Base-by-base conservation (phyloP, 2,113 vertebrate species). In the Cryptomyrus ogoouensis region DNA sequence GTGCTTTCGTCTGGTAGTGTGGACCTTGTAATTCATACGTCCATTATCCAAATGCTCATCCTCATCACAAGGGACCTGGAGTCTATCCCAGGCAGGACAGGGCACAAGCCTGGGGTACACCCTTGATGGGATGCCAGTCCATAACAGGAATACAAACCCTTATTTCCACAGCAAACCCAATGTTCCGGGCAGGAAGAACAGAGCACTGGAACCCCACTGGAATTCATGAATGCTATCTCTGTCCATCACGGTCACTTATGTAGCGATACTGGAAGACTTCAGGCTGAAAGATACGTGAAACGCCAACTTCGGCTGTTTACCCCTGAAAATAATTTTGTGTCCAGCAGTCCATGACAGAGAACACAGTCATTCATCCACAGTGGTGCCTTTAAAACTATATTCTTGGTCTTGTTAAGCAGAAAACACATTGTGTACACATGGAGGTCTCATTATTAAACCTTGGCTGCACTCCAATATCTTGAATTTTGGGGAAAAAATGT, bases 111-210 rank as follows among this genome's bases (percentile, higher is more conserved):
- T 15, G 31, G 74, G 74, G 15, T 19, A 1, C 35, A 80, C 15
- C 62, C 4, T 77, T 15, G 31, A 17, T 5, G 70, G 70, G 15
- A 77, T 17, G 35, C 13, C 10, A 17, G 35, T 80, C 31, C 35
- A 77, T 39, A 17, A 39, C 70, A 74, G 70, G 15, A 19, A 77
- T 9, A 77, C 70, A 77, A 77, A 19, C 62, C 62, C 62, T 66
- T 66, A 66, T 27, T 66, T 66, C 9, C 9, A 66, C n/a, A 66
- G 3, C 58, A 66, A 27, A 66, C 13, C 74, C 74, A 80, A 5
- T 5, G 35, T 80, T 89, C 90, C 89, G 70, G 3, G 19, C 44
- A 90, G 89, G 92, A 93, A 90, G 50, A 66, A 77, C 89, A 42
- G 46, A 17, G 7, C n/a, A n/a, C 58, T 19, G 42, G 24, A 74